These are phyloP conservation scores for crab-eating macaque (Macaca fascicularis) DNA, from an alignment of 2,113 vertebrate species.

Conservation along the genomic window DNA sequence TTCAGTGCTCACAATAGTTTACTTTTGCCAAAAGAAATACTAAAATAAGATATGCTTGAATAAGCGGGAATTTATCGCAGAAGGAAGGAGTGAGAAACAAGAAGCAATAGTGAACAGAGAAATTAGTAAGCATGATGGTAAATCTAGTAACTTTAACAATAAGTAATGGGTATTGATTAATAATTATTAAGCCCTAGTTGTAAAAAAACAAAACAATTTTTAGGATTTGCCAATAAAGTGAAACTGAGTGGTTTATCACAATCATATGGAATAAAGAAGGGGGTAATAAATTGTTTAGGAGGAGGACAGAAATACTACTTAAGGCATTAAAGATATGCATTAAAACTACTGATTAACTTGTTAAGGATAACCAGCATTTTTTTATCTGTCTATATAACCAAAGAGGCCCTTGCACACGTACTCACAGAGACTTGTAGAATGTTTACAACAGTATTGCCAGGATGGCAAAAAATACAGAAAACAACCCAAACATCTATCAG, in stretches of 20 bases:
- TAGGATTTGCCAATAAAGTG: background rate
- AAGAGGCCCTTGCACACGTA: background rate
- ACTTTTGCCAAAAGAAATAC: constrained; percentile 16
- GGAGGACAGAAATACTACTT: background rate
- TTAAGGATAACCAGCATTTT: background rate
- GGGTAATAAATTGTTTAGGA: background rate
- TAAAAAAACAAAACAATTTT: background rate
- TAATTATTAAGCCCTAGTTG: background rate
- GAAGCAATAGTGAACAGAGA: background rate
- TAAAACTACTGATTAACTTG: background rate
- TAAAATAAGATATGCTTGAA: background rate
- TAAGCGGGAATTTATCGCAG: background rate
- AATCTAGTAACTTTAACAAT: background rate
- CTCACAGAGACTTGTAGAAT: background rate
- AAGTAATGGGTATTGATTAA: background rate
- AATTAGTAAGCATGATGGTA: background rate
- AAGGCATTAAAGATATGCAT: background rate
- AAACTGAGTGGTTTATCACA: background rate
- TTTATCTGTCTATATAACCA: background rate
- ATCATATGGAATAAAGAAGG: background rate
- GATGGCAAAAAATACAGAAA: background rate
- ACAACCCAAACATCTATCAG: background rate
- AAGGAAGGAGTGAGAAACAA: background rate
- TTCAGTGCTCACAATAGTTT: background rate
- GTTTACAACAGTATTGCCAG: background rate